Evolutionary conservation across 2,797 vertebrate genomes (phyloP), one percentile per base, ranked within the genome.

Genomic region (Gymnoscopelus braueri): DNA sequence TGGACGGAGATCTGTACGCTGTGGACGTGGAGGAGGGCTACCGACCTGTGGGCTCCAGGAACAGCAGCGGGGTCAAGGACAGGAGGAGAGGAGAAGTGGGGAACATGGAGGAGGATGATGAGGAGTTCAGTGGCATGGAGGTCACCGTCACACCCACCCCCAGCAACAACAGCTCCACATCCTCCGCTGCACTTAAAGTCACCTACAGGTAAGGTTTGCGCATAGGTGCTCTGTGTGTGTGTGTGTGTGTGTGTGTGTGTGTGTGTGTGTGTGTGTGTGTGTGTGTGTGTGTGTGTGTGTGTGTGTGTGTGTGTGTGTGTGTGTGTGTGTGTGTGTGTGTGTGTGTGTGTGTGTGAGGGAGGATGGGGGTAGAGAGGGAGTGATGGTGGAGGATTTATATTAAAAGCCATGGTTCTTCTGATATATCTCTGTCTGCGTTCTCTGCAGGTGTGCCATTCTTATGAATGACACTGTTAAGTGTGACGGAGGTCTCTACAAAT

Each of bases 401-500:
- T 6, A 35, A 2, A 10, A 52, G 49, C 44, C 6, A 23, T 52
- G 26, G 0, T 72, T 9, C 47, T 71, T 11, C 47, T 67, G 2
- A 72, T 23, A 3, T 67, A 14, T 44, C 4, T 51, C 57, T 52
- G 49, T 53, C n/a, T 69, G 11, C 77, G 57, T 71, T 58, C 54
- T 19, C 60, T 78, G 15, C 88, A 99, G 97, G 84, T 99, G 97
- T 87, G 97, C 95, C 44, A 98, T 98, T 84, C 92, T 99, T 14
- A 95, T 96, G 90, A 98, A 99, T 0, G 94, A 97, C 79, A 96
- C 96, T 0, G 95, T 98, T 10, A 95, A 94, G 71, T 98, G 96
- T 67, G 96, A 98, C 76, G 92, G 93, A 49, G 95, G 96, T 69
- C 91, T 98, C 53, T 98, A 98, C 87, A 95, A 94, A 77, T 98